Evolutionary conservation across 2,888 invertebrate species (phyloP).

Genomic region (Phengaris arion): DNA sequence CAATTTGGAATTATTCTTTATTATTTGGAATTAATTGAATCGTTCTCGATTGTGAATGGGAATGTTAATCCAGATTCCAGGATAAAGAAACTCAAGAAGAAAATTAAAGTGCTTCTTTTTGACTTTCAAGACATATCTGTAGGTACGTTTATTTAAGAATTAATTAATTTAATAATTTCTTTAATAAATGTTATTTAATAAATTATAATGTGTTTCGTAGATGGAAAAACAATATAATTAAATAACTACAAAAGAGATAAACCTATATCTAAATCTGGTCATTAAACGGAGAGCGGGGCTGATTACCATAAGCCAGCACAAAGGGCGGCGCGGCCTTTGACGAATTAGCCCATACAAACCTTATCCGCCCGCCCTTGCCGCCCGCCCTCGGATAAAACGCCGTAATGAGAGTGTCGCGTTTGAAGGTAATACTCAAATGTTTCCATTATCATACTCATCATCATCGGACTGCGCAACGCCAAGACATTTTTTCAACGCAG

Average conservation of each 20-base stretch:
- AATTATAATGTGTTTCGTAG: too few species aligned
- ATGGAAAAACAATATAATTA: background rate
- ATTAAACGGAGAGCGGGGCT: constrained; percentile 57
- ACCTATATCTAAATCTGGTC: constrained; percentile 50
- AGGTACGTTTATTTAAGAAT: too few species aligned
- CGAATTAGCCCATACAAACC: constrained; percentile 70
- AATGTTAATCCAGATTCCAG: too few species aligned
- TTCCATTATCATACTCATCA: background rate
- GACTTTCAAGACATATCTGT: too few species aligned
- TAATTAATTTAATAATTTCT: background rate
- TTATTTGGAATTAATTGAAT: too few species aligned
- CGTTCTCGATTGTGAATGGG: too few species aligned
- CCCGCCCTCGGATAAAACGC: constrained; percentile 30
- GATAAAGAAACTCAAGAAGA: too few species aligned
- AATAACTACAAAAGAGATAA: constrained; percentile 18
- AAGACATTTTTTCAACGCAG: background rate
- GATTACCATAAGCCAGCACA: constrained; percentile 73
- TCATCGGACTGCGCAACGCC: background rate
- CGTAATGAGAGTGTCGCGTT: constrained; percentile 26
- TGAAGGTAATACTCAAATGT: constrained; percentile 15
- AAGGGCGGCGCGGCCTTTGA: constrained; percentile 72
- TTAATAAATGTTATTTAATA: background rate
- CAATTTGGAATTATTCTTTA: too few species aligned
- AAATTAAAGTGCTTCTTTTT: too few species aligned
- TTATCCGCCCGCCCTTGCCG: constrained; percentile 50